Percentiles rank a stretch among this genome's conserved stretches.
Evolutionary conservation across 2,113 vertebrate species (phyloP).

Genomic region (Crotalus horridus): DNA sequence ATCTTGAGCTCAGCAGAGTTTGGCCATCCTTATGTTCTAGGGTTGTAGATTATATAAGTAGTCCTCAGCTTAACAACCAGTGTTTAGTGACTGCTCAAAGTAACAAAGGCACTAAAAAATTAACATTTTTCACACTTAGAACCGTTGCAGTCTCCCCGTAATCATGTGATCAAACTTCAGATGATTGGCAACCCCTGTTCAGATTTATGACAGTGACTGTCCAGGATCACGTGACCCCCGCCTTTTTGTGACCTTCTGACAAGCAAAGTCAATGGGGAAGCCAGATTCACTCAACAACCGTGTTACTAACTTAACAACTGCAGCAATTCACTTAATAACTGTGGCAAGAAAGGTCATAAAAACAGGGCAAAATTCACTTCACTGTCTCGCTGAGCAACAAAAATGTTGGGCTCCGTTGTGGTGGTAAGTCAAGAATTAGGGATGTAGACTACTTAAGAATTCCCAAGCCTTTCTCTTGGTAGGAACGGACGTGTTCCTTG

Average conservation of each 20-base stretch:
- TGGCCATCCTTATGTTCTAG: not conserved
- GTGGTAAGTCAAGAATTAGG: not conserved
- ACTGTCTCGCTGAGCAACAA: not conserved
- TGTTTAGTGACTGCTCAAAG: not conserved
- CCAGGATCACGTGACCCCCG: not conserved
- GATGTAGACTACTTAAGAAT: not conserved
- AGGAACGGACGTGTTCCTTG: not conserved
- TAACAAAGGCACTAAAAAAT: not conserved
- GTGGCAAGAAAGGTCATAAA: not conserved
- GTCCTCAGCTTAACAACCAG: not conserved
- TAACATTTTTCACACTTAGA: not conserved
- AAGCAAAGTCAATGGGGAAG: not conserved
- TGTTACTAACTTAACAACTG: not conserved
- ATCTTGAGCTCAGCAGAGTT: not conserved
- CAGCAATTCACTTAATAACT: not conserved
- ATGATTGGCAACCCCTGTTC: not conserved
- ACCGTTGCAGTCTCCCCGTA: accelerated
- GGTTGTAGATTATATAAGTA: not conserved
- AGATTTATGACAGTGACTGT: not conserved
- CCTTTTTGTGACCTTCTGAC: not conserved
- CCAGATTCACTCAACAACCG: not conserved
- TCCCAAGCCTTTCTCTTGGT: not conserved
- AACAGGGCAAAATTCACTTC: not conserved
- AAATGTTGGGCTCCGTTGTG: not conserved
- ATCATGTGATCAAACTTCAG: not conserved